Percentiles rank a stretch among this genome's conserved stretches.
These are phyloP conservation scores for Oligia fasciuncula DNA, from an alignment of 2,888 invertebrate genomes.

Conservation along the genomic window DNA sequence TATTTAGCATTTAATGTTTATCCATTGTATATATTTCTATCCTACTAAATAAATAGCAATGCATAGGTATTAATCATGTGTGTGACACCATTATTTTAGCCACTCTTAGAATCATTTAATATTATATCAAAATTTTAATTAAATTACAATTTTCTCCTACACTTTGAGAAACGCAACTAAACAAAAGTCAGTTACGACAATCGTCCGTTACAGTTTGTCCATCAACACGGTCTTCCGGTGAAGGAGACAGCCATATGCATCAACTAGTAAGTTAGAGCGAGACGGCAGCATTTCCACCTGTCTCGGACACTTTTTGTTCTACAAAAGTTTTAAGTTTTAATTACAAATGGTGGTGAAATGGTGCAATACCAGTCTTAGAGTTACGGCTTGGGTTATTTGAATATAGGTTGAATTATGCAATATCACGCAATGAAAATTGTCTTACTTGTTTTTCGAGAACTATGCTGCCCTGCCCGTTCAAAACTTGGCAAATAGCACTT, in stretches of 20 bases:
- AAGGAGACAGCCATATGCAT: conserved; percentile 72
- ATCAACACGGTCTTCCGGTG: conserved; percentile 82
- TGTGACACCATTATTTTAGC: not conserved
- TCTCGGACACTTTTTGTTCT: conserved; percentile 76
- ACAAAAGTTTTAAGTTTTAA: conserved; percentile 75
- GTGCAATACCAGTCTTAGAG: conserved; percentile 78
- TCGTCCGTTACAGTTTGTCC: conserved; percentile 87
- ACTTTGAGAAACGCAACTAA: conserved; percentile 76
- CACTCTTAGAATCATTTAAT: not conserved
- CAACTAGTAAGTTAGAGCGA: conserved; percentile 59
- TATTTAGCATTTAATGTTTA: too few relatives aligned
- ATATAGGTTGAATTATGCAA: not conserved
- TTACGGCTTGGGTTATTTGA: conserved; percentile 20
- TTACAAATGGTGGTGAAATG: conserved; percentile 76
- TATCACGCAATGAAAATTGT: not conserved
- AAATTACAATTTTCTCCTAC: conserved; percentile 45
- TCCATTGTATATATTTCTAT: too few relatives aligned
- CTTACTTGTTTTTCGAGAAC: not conserved
- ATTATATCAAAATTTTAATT: not conserved
- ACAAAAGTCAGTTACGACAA: conserved; percentile 88
- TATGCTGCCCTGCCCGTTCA: accelerated
- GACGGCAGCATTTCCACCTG: conserved; percentile 81
- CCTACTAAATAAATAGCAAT: not conserved
- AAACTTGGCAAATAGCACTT: not conserved
- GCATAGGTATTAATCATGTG: not conserved